Conservation (phyloP, 1,140 invertebrate genomes). For the Battus philenor region DNA sequence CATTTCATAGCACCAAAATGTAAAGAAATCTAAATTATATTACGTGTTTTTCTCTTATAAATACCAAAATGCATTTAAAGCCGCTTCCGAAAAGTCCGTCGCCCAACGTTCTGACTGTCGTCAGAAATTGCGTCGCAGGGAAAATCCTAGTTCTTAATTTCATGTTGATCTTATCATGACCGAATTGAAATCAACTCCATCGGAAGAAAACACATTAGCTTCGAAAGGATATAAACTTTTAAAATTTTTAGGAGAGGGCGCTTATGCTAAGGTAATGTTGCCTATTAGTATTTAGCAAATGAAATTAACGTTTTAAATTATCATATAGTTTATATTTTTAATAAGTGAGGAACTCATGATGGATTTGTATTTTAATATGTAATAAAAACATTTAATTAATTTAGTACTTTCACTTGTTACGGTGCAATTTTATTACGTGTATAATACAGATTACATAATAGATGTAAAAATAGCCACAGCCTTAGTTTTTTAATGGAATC, state of each 20-base stretch:
- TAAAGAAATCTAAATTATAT: constrained; percentile 9
- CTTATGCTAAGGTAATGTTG: constrained; percentile 81
- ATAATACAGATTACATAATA: no score
- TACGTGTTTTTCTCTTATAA: not conserved
- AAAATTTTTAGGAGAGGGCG: constrained; percentile 80
- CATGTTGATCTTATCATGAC: constrained; percentile 53
- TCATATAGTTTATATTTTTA: no score
- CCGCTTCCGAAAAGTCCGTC: constrained; percentile 27
- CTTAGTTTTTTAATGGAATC: no score
- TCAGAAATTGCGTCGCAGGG: constrained; percentile 18
- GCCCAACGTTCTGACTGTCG: constrained; percentile 19
- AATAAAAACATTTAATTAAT: no score
- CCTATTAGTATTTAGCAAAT: no score
- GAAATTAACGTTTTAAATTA: no score
- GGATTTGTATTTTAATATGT: no score
- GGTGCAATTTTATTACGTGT: no score
- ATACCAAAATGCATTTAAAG: constrained; percentile 47
- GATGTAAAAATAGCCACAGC: no score
- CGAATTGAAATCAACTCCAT: constrained; percentile 67
- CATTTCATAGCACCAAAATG: constrained; percentile 10
- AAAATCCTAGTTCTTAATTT: constrained; percentile 30
- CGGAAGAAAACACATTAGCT: constrained; percentile 77
- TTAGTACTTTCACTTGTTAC: no score
- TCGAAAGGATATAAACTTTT: constrained; percentile 78
- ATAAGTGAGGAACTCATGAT: no score